Evolutionary conservation across 2,888 invertebrate genomes (phyloP).

Genomic region (Dicranocentrus wangi): DNA sequence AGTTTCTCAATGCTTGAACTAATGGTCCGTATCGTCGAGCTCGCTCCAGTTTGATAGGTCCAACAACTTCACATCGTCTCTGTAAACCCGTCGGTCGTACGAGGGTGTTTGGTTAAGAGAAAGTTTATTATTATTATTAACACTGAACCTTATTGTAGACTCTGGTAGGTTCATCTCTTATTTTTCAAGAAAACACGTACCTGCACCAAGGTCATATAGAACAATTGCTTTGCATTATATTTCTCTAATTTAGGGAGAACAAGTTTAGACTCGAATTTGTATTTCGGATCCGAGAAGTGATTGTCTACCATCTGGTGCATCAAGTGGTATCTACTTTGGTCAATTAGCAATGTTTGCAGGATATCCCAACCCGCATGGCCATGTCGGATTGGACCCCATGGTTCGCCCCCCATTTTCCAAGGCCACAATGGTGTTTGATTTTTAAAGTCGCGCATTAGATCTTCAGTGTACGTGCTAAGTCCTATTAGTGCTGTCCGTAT

Average conservation of each 20-base stretch:
- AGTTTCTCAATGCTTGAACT: background rate
- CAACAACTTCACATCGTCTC: constrained; percentile 25
- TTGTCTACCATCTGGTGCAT: background rate
- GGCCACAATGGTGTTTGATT: too few relatives aligned
- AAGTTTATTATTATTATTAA: too few relatives aligned
- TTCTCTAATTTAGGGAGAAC: constrained; percentile 22
- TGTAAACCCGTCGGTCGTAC: too few relatives aligned
- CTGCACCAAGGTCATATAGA: constrained; percentile 21
- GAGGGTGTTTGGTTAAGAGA: too few relatives aligned
- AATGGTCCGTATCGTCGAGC: constrained; percentile 32
- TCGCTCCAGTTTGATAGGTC: background rate
- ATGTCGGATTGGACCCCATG: too few relatives aligned
- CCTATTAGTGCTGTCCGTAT: too few relatives aligned
- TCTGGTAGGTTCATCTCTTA: background rate
- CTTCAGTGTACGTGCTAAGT: too few relatives aligned
- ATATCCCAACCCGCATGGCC: background rate
- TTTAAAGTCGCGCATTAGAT: too few relatives aligned
- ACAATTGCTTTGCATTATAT: constrained; percentile 26
- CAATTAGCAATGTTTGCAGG: background rate
- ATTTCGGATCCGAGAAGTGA: too few relatives aligned
- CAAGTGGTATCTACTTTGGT: constrained; percentile 6
- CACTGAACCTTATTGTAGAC: too few relatives aligned
- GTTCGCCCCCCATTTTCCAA: too few relatives aligned
- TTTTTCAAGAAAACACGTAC: constrained; percentile 2
- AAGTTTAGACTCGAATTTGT: background rate